Evolutionary conservation across 2,888 invertebrate species (phyloP), one percentile per base, ranked within the genome.

Genomic region (Dasypogon diadema): DNA sequence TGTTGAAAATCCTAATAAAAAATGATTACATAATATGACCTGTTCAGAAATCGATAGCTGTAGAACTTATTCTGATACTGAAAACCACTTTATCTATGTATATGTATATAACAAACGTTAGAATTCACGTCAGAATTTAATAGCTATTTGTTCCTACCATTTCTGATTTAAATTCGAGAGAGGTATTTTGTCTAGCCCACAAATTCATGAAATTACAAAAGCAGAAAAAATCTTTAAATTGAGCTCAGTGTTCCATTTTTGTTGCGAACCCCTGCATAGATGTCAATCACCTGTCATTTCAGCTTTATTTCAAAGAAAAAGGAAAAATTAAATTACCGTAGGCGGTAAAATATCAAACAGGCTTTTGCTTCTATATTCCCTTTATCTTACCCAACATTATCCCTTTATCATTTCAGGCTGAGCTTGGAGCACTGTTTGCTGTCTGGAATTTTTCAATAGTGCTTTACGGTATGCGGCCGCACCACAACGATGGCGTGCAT

Each of bases 261-360:
- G 46, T 21, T n/a, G 24, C 14, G 26, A 18, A 46, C 14, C 48
- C 22, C 42, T 22, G 37, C 16, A 22, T 65, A 48, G 46, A 65
- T 48, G 65, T 65, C 65, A 65, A 46, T 65, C 65, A 65, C 14
- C 16, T 65, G 65, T 65, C 65, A 65, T 65, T 37, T 48, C 46
- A 22, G 48, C 48, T 65, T 65, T 65, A 16, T 65, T 46, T 48
- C 48, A 65, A 65, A 46, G 65, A 65, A 65, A 12, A 63, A 48
- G 12, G 48, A 65, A 51, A 65, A 65, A 65, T 65, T 65, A 48
- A 65, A 65, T 65, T 65, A 46, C 65, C 46, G 10, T 24, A 65
- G 65, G 65, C 48, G 65, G 65, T 46, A 48, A 48, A 46, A 65
- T 65, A 65, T 65, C 65, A 65, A 24, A 24, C 48, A 48, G 65